Percentiles rank a stretch among this genome's conserved stretches.
Evolutionary conservation across 30 jellyfish, hydroid and myxozoan genomes (phyloP).

Genomic region (Turritopsis rubra): DNA sequence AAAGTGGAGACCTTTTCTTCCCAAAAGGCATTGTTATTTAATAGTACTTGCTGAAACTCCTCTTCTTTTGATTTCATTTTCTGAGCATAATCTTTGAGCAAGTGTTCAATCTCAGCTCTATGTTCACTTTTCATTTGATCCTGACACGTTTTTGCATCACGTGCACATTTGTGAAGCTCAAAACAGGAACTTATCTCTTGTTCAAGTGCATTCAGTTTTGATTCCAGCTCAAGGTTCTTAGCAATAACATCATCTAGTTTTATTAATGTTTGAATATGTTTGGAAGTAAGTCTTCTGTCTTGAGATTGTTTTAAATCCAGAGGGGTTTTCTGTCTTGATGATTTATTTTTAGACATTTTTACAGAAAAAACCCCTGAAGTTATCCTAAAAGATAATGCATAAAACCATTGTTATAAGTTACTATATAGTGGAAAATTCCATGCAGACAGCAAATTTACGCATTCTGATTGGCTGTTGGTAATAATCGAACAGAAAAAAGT

Average conservation of each 20-base stretch:
- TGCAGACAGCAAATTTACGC: too few relatives aligned
- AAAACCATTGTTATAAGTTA: too few relatives aligned
- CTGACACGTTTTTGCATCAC: background rate
- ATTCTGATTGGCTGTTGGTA: too few relatives aligned
- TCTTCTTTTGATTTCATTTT: background rate
- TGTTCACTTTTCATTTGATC: background rate
- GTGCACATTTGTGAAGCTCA: background rate
- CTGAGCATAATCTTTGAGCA: background rate
- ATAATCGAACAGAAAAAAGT: too few relatives aligned
- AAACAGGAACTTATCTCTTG: constrained; percentile 3
- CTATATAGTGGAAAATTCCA: background rate
- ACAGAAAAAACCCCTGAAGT: background rate
- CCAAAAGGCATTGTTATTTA: background rate
- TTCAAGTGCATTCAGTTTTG: constrained; percentile 1
- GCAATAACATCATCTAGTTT: constrained; percentile 6
- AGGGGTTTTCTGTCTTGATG: background rate
- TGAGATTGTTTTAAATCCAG: background rate
- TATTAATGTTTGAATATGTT: constrained; percentile 5
- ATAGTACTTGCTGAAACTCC: background rate
- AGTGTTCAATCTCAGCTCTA: background rate
- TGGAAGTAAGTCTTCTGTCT: background rate
- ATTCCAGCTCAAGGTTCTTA: background rate
- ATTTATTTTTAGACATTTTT: background rate
- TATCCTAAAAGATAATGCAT: too few relatives aligned
- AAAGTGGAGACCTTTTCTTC: background rate